Percentiles rank a stretch among this genome's conserved stretches.
phyloP scores from a whole-genome alignment of 2,888 invertebrate species.

The Stenoptilia bipunctidactyla region DNA sequence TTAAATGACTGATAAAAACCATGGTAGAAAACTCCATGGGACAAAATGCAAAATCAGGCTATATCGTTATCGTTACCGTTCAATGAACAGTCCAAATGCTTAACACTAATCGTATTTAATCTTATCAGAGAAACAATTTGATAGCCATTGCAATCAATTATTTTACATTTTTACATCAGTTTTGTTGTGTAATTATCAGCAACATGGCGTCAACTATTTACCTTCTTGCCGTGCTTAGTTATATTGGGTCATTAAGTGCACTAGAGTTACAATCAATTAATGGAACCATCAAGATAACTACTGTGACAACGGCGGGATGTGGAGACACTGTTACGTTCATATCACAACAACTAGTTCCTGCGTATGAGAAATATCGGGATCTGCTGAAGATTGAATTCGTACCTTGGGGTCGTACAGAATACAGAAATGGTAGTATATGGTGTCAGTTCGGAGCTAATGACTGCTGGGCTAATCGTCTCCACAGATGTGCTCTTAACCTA shows the following conservation, averaged over 20 bases:
- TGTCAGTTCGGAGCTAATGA: constrained; percentile 42
- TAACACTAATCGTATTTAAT: too few species aligned
- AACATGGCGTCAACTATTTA: background rate
- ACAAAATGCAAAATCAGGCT: too few species aligned
- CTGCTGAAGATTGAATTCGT: constrained; percentile 48
- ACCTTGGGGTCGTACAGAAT: constrained; percentile 49
- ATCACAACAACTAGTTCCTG: constrained; percentile 25
- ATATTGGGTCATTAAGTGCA: constrained; percentile 13
- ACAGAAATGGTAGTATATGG: constrained; percentile 23
- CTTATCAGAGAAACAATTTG: too few species aligned
- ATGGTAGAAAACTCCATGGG: too few species aligned
- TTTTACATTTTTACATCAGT: too few species aligned
- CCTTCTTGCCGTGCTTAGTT: background rate
- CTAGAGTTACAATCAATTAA: constrained; percentile 27
- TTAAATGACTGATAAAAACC: too few species aligned
- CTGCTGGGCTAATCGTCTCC: constrained; percentile 53
- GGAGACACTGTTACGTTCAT: constrained; percentile 40
- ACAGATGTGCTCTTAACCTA: constrained; percentile 43
- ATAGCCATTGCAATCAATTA: too few species aligned
- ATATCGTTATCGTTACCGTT: too few species aligned
- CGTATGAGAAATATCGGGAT: constrained; percentile 33
- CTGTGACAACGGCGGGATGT: constrained; percentile 46
- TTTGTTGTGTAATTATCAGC: background rate
- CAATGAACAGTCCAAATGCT: too few species aligned
- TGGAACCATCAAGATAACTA: constrained; percentile 41